phyloP scores from a whole-genome alignment of 2,888 invertebrate genomes.

The Leptinotarsa juncta region DNA sequence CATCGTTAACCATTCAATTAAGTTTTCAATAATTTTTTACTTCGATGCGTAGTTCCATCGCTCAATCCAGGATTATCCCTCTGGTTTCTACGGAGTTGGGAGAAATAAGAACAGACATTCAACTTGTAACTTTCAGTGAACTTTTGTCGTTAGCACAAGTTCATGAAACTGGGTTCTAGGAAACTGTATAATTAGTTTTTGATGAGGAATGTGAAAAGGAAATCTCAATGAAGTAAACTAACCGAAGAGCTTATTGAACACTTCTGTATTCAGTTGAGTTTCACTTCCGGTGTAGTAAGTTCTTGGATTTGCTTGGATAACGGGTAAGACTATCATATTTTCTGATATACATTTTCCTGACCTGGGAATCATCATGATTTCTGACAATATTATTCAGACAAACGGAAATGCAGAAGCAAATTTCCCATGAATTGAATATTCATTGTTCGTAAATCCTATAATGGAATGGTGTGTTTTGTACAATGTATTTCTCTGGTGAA shows the following conservation, averaged over 20 bases:
- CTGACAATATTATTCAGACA: too few species aligned
- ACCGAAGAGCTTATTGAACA: background rate
- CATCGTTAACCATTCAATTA: too few species aligned
- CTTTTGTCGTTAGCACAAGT: background rate
- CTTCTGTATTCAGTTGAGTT: background rate
- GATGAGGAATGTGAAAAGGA: background rate
- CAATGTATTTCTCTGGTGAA: slow-evolving; percentile 6
- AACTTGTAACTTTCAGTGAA: background rate
- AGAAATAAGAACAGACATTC: background rate
- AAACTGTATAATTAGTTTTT: slow-evolving; percentile 4
- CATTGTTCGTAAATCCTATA: background rate
- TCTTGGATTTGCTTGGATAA: background rate
- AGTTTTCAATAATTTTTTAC: too few species aligned
- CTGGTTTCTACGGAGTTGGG: too few species aligned
- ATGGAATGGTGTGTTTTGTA: background rate
- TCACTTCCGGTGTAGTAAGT: background rate
- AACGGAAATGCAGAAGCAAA: background rate
- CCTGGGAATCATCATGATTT: too few species aligned
- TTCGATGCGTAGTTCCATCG: too few species aligned
- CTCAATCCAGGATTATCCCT: too few species aligned
- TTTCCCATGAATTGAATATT: background rate
- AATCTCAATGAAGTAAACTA: background rate
- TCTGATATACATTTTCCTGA: background rate
- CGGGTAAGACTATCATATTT: background rate
- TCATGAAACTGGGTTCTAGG: background rate